Base-by-base conservation (phyloP, 1,140 invertebrate species). In the Trichonephila clavata region DNA sequence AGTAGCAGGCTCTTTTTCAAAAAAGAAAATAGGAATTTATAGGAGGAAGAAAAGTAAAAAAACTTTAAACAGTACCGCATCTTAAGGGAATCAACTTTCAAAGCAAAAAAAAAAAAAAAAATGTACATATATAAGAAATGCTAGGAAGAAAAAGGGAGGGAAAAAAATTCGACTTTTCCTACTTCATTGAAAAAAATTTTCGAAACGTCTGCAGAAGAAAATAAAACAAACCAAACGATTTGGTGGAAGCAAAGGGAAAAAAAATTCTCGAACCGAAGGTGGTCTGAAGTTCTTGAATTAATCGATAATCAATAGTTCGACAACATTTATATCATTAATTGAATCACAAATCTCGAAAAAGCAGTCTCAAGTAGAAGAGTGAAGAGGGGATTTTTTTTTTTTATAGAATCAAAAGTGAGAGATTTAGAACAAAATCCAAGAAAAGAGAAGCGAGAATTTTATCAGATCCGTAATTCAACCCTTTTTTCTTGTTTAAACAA, bases 301-400 rank as follows among this genome's bases (percentile, higher is more conserved):
- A 89, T 89, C 87, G 87, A 89, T 89, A 89, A 71, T 89, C 87
- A 27, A 89, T 89, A 71, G 57, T 89, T 89, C 43, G 43, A 86
- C 87, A 71, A 57, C 68, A 71, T 77, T 89, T 89, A n/a, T 50
- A 68, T 89, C 27, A 57, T 43, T 71, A 89, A 89, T 57, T 89
- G 87, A 89, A 89, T 89, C 87, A 89, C 87, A 77, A 89, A 89
- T 89, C 57, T 87, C 27, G 4, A 89, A 77, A 89, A 21, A 65
- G 43, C 32, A 65, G 24, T 21, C 14, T 88, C 61, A 68, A 68
- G 24, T 3, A 50, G 50, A 50, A 50, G 50, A 50, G 50, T 8
- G 8, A 0, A 77, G 4, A 21, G 39, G 61, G 18, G 27, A 60
- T 32, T 13, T 39, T 7, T 2, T 32, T 32, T 18, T 77, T 7